phyloP scores from a whole-genome alignment of 2,797 vertebrate species.

The Setipinna tenuifilis region DNA sequence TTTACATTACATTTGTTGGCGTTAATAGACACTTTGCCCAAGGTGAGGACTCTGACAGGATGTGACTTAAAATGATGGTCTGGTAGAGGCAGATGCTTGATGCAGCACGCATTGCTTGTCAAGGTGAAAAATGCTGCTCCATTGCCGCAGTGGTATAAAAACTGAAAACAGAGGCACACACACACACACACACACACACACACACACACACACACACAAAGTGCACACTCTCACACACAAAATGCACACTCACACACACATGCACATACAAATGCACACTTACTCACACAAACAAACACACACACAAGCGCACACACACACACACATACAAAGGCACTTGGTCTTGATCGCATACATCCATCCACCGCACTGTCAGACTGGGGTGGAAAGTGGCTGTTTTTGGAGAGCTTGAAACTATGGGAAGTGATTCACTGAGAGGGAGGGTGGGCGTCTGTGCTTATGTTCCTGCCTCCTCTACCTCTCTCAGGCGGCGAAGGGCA shows the following conservation, averaged over 20 bases:
- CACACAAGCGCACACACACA: neutral
- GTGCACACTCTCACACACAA: neutral
- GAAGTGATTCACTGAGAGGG: conserved; percentile 19
- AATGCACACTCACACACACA: too few relatives aligned
- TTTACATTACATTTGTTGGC: neutral
- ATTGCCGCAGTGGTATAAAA: neutral
- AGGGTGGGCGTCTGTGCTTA: conserved; percentile 12
- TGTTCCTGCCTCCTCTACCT: conserved; percentile 28
- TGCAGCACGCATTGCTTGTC: neutral
- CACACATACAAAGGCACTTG: neutral
- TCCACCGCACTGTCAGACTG: conserved; percentile 1
- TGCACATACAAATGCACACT: neutral
- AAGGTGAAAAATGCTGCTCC: conserved; percentile 2
- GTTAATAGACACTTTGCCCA: neutral
- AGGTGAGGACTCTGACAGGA: neutral
- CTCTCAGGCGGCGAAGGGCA: conserved; percentile 39
- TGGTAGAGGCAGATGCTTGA: neutral
- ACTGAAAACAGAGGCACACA: neutral
- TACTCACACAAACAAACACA: neutral
- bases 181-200: conserved; percentile 4
- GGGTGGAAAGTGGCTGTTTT: conserved; percentile 13
- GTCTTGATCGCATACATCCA: neutral
- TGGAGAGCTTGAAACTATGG: conserved; percentile 7
- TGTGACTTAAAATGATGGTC: neutral
- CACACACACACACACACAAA: neutral